phyloP scores from a whole-genome alignment of 1,140 invertebrate genomes.

The Diorhabda carinulata region DNA sequence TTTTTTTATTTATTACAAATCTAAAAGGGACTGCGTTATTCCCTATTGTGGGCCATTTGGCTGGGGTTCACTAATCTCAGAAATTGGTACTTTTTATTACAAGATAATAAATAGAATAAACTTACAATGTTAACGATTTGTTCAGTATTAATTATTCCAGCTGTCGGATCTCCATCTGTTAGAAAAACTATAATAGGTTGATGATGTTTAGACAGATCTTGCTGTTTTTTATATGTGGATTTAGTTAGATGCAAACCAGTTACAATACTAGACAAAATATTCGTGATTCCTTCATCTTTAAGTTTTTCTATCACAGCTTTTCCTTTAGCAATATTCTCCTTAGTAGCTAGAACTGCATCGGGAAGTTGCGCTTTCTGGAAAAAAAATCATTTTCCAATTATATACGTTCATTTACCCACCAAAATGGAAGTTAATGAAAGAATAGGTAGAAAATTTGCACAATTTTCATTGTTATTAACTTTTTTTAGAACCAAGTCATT shows the following conservation, averaged over 20 bases:
- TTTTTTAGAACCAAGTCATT: too few species aligned
- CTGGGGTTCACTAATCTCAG: too few species aligned
- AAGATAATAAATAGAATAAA: slow-evolving; percentile 43
- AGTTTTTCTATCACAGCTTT: slow-evolving; percentile 55
- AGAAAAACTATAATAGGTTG: slow-evolving; percentile 67
- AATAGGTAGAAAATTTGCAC: too few species aligned
- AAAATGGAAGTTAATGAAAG: too few species aligned
- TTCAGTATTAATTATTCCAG: slow-evolving; percentile 53
- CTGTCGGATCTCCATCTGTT: slow-evolving; percentile 68
- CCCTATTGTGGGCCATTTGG: too few species aligned
- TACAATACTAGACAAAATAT: slow-evolving; percentile 61
- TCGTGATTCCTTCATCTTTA: slow-evolving; percentile 57
- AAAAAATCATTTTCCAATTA: background rate
- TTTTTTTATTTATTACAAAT: too few species aligned
- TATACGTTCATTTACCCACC: too few species aligned
- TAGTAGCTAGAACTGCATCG: slow-evolving; percentile 49
- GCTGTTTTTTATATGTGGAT: slow-evolving; percentile 29
- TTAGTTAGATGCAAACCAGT: slow-evolving; percentile 55
- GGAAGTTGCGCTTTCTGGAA: slow-evolving; percentile 42
- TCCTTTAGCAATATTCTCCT: slow-evolving; percentile 56
- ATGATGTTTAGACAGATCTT: slow-evolving; percentile 18
- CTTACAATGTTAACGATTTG: slow-evolving; percentile 32
- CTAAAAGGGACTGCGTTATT: too few species aligned
- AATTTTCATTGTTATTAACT: too few species aligned
- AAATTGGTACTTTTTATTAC: too few species aligned